Conservation (phyloP, 2,113 vertebrate genomes). For the Myotis yumanensis region DNA sequence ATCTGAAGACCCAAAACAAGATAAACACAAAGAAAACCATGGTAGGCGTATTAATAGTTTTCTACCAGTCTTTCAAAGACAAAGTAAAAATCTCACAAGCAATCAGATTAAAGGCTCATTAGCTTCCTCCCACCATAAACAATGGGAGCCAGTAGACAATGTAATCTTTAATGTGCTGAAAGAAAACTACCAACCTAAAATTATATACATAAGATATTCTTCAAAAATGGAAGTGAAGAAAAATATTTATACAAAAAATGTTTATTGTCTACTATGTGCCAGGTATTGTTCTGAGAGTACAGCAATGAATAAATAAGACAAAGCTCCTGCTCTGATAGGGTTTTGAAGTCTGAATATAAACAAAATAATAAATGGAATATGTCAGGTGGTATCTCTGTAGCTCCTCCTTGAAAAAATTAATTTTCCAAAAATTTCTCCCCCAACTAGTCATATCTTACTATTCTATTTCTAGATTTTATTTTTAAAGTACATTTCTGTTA, state of each 20-base stretch:
- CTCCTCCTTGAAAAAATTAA: not conserved
- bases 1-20: not conserved
- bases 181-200: not conserved
- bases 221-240: not conserved
- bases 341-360: not conserved
- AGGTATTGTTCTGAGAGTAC: not conserved
- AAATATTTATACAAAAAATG: not conserved
- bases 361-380: not conserved
- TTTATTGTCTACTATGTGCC: not conserved
- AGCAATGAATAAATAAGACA: not conserved
- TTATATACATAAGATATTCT: constrained; percentile 4
- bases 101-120: not conserved
- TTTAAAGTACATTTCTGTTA: not conserved
- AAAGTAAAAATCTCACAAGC: not conserved
- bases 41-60: not conserved
- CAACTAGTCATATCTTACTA: not conserved
- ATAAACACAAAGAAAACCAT: not conserved
- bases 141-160: not conserved
- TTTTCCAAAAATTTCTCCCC: not conserved
- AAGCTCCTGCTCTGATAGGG: not conserved
- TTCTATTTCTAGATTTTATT: not conserved
- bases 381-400: not conserved
- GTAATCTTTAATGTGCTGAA: not conserved
- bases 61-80: not conserved
- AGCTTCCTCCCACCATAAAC: not conserved